phyloP scores from a whole-genome alignment of 2,113 vertebrate species.

The Agapornis roseicollis region DNA sequence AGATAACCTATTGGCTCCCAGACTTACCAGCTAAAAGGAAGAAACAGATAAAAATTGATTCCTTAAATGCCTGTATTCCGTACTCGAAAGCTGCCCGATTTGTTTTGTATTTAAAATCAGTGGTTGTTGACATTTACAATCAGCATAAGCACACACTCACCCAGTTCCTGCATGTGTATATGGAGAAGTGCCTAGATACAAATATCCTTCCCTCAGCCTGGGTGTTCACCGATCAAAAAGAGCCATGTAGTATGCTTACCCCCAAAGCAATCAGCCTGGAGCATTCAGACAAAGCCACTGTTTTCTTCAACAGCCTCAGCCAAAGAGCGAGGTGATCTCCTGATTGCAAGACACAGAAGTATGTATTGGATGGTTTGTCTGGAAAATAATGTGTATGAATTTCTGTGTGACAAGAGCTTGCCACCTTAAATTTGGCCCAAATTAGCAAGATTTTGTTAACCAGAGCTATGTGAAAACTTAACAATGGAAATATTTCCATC shows the following conservation, averaged over 20 bases:
- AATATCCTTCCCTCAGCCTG: neutral
- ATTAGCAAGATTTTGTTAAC: slow-evolving; percentile 4
- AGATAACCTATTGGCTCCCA: neutral
- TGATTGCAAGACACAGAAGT: neutral
- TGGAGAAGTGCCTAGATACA: neutral
- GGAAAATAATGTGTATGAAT: neutral
- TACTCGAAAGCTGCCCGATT: neutral
- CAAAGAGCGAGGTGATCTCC: neutral
- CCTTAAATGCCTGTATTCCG: neutral
- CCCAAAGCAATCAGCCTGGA: neutral
- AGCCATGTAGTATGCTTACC: neutral
- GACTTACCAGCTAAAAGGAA: neutral
- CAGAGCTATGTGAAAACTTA: neutral
- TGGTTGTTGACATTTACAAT: neutral
- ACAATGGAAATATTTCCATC: slow-evolving; percentile 27
- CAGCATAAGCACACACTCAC: neutral
- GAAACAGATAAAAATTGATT: neutral
- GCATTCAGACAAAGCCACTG: neutral
- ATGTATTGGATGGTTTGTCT: neutral
- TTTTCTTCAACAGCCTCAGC: neutral
- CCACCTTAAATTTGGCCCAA: neutral
- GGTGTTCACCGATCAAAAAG: neutral
- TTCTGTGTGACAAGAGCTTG: neutral
- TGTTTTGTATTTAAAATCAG: neutral
- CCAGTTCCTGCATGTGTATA: neutral